These are phyloP conservation scores for Chaetogeoica ovagalla DNA, from an alignment of 2,888 invertebrate genomes.

Conservation along the genomic window DNA sequence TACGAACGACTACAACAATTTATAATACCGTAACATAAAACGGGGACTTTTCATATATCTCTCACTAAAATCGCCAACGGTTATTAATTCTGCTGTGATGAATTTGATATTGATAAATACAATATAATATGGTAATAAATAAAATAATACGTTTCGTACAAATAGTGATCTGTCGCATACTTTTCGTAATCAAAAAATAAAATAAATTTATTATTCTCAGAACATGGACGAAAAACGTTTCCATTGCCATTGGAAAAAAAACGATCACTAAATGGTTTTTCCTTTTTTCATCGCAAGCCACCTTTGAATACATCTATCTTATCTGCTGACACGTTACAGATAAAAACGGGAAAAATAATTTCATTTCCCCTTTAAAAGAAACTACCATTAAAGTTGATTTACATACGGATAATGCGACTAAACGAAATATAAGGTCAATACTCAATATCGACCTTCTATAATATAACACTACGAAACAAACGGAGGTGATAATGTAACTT, in stretches of 20 bases:
- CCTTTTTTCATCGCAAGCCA: neutral
- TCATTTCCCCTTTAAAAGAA: conserved; percentile 18
- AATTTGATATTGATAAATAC: too few species aligned
- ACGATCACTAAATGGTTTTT: conserved; percentile 5
- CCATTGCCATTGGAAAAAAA: neutral
- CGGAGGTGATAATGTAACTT: neutral
- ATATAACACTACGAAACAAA: neutral
- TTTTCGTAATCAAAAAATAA: too few species aligned
- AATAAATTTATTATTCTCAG: neutral
- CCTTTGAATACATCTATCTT: conserved; percentile 33
- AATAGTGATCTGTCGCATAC: too few species aligned
- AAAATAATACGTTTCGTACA: too few species aligned
- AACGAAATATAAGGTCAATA: neutral
- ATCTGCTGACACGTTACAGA: conserved; percentile 9
- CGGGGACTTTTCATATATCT: too few species aligned
- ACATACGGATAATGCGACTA: conserved; percentile 11
- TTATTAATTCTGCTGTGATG: too few species aligned
- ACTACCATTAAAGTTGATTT: conserved; percentile 39
- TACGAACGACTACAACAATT: too few species aligned
- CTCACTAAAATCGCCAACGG: too few species aligned
- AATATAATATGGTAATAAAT: too few species aligned
- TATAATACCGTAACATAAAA: too few species aligned
- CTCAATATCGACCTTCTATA: neutral
- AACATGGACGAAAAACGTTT: neutral
- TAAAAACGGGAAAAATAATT: neutral